phyloP scores from a whole-genome alignment of 2,888 invertebrate genomes.

The Parasteatoda lunata region DNA sequence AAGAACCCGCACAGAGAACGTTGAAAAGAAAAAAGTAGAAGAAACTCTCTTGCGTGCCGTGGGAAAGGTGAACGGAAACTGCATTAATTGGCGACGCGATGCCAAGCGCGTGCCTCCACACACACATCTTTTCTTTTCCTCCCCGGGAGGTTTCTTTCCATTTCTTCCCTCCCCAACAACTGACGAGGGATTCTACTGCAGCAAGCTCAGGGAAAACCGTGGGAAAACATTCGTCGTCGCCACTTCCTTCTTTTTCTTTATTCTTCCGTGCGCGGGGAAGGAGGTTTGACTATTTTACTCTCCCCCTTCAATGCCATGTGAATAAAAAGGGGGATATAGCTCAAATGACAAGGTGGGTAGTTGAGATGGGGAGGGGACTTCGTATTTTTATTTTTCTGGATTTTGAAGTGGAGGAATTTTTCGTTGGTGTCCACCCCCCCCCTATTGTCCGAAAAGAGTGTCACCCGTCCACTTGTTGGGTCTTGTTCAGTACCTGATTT shows the following conservation, averaged over 20 bases:
- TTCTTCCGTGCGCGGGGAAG: constrained; percentile 35
- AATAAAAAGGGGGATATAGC: neutral
- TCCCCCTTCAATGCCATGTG: neutral
- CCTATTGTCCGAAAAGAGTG: neutral
- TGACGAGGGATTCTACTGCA: neutral
- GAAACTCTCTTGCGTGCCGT: constrained; percentile 28
- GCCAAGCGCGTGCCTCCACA: constrained; percentile 64
- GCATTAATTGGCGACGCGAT: constrained; percentile 65
- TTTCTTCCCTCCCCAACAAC: neutral
- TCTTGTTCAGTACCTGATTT: neutral
- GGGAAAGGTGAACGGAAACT: constrained; percentile 64
- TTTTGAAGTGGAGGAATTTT: constrained; percentile 10
- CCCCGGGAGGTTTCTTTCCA: neutral
- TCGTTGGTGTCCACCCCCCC: neutral
- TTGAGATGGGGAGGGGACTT: constrained; percentile 1
- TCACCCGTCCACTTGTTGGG: constrained; percentile 23
- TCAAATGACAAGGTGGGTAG: neutral
- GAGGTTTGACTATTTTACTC: neutral
- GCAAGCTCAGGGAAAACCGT: constrained; percentile 51
- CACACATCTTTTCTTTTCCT: constrained; percentile 1
- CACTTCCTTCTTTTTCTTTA: constrained; percentile 56
- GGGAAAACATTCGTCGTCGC: constrained; percentile 34
- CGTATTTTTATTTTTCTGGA: neutral
- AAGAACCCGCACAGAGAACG: neutral
- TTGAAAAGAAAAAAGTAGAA: constrained; percentile 8